phyloP scores from a whole-genome alignment of 1,140 invertebrate genomes.

The Pseudoatta argentina region DNA sequence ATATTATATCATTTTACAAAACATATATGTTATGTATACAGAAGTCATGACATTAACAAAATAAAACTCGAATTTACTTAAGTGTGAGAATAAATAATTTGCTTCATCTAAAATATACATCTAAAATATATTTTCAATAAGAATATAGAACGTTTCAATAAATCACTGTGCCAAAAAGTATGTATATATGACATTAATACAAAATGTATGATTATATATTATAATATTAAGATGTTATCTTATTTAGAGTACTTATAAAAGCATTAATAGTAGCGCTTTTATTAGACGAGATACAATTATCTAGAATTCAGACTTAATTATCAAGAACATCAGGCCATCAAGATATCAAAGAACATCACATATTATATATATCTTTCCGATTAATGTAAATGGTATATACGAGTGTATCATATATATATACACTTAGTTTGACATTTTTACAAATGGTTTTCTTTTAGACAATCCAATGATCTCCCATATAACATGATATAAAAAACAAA shows the following conservation, averaged over 20 bases:
- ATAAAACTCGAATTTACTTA: not conserved
- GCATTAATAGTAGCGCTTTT: not conserved
- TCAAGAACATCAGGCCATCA: constrained; percentile 8
- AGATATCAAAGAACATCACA: not conserved
- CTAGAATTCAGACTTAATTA: not conserved
- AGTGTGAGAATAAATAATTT: not conserved
- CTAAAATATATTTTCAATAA: not conserved
- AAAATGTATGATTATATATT: not conserved
- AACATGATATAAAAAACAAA: not conserved
- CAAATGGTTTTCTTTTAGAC: not conserved
- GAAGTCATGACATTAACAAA: not conserved
- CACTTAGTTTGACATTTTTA: not conserved
- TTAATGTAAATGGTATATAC: not conserved
- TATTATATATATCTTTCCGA: not conserved
- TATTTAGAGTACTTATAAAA: not conserved
- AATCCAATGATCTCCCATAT: not conserved
- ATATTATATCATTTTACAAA: not conserved
- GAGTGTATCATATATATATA: not conserved
- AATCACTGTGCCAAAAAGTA: not conserved
- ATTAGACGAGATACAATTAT: not conserved
- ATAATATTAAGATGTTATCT: not conserved
- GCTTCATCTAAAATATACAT: not conserved
- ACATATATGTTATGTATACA: not conserved
- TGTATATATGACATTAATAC: not conserved
- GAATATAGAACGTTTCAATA: not conserved